phyloP scores from a whole-genome alignment of 2,797 vertebrate species.

The Poeciliopsis presidionis region DNA sequence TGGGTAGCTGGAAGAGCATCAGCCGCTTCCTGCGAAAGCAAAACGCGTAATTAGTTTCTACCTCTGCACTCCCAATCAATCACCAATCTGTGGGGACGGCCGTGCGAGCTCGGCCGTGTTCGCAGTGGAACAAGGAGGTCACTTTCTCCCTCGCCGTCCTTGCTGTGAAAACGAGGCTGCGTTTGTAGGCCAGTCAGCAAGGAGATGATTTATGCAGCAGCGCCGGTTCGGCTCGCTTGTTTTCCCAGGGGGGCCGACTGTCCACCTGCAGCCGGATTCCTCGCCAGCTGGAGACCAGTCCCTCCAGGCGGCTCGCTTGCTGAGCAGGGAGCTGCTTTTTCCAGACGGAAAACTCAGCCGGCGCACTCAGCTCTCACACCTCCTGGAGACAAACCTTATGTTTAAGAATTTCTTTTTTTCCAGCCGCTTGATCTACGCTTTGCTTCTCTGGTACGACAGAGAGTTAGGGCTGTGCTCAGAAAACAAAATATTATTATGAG shows the following conservation, averaged over 20 bases:
- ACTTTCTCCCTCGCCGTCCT: conserved; percentile 55
- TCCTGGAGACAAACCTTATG: conserved; percentile 27
- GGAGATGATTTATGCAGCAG: conserved; percentile 72
- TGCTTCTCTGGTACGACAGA: too few species aligned
- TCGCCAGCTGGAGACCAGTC: conserved; percentile 66
- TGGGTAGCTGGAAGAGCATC: conserved; percentile 32
- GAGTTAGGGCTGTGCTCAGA: too few species aligned
- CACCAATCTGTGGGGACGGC: conserved; percentile 41
- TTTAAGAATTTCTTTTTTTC: neutral
- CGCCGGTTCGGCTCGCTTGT: conserved; percentile 33
- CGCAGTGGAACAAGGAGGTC: conserved; percentile 63
- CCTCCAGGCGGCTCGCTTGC: conserved; percentile 59
- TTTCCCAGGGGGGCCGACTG: conserved; percentile 60
- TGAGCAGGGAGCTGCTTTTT: conserved; percentile 40
- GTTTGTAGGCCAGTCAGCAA: conserved; percentile 61
- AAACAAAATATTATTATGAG: too few species aligned
- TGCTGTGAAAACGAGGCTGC: conserved; percentile 59
- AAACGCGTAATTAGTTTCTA: conserved; percentile 72
- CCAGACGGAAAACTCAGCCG: conserved; percentile 42
- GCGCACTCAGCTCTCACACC: conserved; percentile 23
- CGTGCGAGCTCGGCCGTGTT: neutral
- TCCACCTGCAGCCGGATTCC: conserved; percentile 69
- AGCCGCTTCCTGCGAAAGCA: conserved; percentile 46
- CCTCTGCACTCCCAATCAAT: conserved; percentile 67
- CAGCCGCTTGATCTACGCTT: too few species aligned